A percentile compares a stretch with the other conserved stretches of the same genome.
phyloP scores from a whole-genome alignment of 1,140 invertebrate genomes.

The Drosophila carrolli region DNA sequence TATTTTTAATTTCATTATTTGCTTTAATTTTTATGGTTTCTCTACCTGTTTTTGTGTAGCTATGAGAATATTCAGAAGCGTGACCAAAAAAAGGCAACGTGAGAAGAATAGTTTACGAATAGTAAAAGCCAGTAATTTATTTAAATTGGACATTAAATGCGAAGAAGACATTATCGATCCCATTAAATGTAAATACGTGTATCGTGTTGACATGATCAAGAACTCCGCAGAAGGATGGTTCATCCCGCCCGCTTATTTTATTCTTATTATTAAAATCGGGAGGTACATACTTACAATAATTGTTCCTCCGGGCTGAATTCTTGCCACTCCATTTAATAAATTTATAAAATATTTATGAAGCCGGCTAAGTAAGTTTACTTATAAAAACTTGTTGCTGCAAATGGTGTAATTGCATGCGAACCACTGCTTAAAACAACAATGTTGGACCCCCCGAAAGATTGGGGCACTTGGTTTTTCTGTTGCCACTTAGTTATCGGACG shows the following conservation, averaged over 20 bases:
- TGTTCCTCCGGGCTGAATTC: slow-evolving; percentile 13
- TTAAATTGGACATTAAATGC: slow-evolving; percentile 6
- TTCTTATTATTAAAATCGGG: slow-evolving; percentile 21
- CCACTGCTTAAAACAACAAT: slow-evolving; percentile 18
- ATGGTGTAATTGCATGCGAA: slow-evolving; percentile 39
- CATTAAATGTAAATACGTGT: slow-evolving; percentile 11
- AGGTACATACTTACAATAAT: slow-evolving; percentile 27
- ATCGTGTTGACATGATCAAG: slow-evolving; percentile 34
- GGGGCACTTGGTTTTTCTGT: slow-evolving; percentile 7
- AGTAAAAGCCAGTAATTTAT: slow-evolving; percentile 15
- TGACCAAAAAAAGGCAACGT: neutral
- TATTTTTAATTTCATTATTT: no score
- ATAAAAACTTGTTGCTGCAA: slow-evolving; percentile 40
- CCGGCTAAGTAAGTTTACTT: slow-evolving; percentile 5
- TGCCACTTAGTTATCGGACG: slow-evolving; percentile 36
- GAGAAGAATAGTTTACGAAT: neutral
- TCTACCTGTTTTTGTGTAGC: neutral
- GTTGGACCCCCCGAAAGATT: slow-evolving; percentile 46
- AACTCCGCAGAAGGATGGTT: slow-evolving; percentile 1
- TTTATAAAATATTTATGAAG: slow-evolving; percentile 51
- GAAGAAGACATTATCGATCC: neutral
- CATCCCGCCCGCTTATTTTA: slow-evolving; percentile 4
- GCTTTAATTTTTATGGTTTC: neutral
- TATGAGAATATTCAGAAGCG: neutral
- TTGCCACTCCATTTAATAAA: slow-evolving; percentile 53